Evolutionary conservation across 2,888 invertebrate genomes (phyloP).

Genomic region (Papilio protenor): DNA sequence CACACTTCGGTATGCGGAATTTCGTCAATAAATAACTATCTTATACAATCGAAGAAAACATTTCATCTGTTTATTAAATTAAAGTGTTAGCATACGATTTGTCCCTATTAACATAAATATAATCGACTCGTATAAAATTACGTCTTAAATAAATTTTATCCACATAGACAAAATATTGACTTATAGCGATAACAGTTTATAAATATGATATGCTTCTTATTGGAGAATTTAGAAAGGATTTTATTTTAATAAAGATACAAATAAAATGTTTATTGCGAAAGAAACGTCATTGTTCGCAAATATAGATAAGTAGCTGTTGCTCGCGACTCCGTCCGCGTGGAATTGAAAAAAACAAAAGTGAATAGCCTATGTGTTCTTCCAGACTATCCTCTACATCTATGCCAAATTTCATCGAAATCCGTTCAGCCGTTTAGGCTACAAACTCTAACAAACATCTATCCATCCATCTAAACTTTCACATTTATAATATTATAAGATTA

Average conservation of each 20-base stretch:
- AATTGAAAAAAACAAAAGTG: too few relatives aligned
- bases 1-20: conserved; percentile 52
- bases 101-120: conserved; percentile 27
- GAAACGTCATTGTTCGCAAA: neutral
- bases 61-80: conserved; percentile 56
- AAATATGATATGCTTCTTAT: neutral
- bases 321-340: too few relatives aligned
- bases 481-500: too few relatives aligned
- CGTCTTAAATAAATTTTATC: neutral
- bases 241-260: neutral
- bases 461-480: too few relatives aligned
- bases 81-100: conserved; percentile 38
- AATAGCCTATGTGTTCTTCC: too few relatives aligned
- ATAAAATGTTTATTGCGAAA: neutral
- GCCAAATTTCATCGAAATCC: too few relatives aligned
- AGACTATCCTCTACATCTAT: too few relatives aligned
- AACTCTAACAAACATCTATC: too few relatives aligned
- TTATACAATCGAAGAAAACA: conserved; percentile 41
- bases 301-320: too few relatives aligned
- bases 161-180: conserved; percentile 3
- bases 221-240: neutral
- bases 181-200: neutral
- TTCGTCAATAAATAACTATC: conserved; percentile 56
- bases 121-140: neutral
- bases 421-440: too few relatives aligned